A percentile compares a stretch with the other conserved stretches of the same genome.
These are phyloP conservation scores for Fregata magnificens DNA, from an alignment of 2,113 vertebrate species.

Conservation along the genomic window DNA sequence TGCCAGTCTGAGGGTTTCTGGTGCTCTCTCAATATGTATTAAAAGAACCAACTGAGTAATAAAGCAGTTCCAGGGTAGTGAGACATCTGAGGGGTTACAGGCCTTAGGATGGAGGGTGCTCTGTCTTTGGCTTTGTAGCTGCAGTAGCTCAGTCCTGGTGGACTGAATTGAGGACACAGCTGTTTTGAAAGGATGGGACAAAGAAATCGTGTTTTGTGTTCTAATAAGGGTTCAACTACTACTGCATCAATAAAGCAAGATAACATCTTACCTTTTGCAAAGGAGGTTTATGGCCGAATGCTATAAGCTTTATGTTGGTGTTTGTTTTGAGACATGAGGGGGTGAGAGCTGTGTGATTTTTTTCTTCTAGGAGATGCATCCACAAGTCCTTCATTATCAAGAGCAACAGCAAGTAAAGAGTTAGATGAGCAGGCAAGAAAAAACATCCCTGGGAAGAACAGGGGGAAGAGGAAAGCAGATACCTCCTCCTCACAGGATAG, in stretches of 20 bases:
- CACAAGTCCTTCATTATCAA: slow-evolving; percentile 70
- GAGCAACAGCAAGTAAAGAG: slow-evolving; percentile 80
- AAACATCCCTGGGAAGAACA: slow-evolving; percentile 88
- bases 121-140: neutral
- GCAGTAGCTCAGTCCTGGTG: neutral
- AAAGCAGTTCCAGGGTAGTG: neutral
- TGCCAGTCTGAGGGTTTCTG: neutral
- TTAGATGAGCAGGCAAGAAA: slow-evolving; percentile 87
- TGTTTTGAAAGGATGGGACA: neutral
- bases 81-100: neutral
- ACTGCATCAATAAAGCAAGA: neutral
- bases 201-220: neutral
- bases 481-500: slow-evolving; percentile 81
- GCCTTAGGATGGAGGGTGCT: neutral
- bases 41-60: neutral
- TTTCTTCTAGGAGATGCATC: slow-evolving; percentile 67
- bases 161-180: neutral
- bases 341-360: neutral
- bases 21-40: neutral
- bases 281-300: neutral
- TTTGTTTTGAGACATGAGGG: neutral
- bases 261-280: neutral
- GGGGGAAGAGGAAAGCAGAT: slow-evolving; percentile 92
- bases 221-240: neutral
- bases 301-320: neutral